A percentile compares a stretch with the other conserved stretches of the same genome.
phyloP scores from a whole-genome alignment of 2,888 invertebrate species.

The Eucera pruinosa region DNA sequence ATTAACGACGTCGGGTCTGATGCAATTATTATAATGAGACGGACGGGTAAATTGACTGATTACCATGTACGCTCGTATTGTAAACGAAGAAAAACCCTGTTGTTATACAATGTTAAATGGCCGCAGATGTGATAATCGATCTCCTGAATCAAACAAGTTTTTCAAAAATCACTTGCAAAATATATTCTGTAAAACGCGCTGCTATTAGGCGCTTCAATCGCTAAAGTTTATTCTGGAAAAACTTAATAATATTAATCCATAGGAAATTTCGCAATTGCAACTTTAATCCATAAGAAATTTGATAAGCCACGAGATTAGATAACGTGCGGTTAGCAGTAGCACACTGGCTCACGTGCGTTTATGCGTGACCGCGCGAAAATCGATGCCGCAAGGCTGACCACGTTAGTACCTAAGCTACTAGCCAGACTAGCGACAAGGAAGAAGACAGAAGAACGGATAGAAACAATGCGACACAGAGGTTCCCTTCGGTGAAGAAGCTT shows the following conservation, averaged over 20 bases:
- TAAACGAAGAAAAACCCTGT: not conserved
- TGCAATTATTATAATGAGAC: too few relatives aligned
- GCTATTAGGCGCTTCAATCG: not conserved
- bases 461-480: constrained; percentile 13
- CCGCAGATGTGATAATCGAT: not conserved
- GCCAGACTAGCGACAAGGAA: not conserved
- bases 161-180: too few relatives aligned
- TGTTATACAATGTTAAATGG: not conserved
- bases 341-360: not conserved
- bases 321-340: not conserved
- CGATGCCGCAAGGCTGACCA: constrained; percentile 23
- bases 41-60: not conserved
- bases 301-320: not conserved
- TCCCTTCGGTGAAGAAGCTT: constrained; percentile 53
- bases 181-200: not conserved
- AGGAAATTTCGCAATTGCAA: not conserved
- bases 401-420: constrained; percentile 15
- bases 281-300: not conserved
- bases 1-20: not conserved
- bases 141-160: not conserved
- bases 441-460: constrained; percentile 3
- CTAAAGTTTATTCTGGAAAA: not conserved
- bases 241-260: too few relatives aligned
- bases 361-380: constrained; percentile 11
- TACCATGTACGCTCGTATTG: not conserved